These are phyloP conservation scores for Neolamprologus brichardi DNA, from an alignment of 2,113 vertebrate genomes.

Conservation along the genomic window DNA sequence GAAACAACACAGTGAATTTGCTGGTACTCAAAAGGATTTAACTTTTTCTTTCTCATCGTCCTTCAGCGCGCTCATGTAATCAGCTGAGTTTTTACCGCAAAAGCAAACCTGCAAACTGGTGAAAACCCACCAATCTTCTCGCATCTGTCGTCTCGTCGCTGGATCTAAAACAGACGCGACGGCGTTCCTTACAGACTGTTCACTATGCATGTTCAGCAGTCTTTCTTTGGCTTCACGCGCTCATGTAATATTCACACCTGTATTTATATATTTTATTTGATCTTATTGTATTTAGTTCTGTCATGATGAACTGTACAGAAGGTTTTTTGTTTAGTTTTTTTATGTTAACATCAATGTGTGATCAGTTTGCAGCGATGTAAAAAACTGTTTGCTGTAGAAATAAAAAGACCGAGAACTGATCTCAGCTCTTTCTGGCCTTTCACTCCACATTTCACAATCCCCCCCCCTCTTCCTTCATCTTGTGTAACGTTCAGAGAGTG, in stretches of 20 bases:
- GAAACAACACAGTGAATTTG: not conserved
- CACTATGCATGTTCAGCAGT: constrained; percentile 78
- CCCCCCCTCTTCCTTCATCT: not conserved
- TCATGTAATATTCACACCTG: constrained; percentile 85
- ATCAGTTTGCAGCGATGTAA: constrained; percentile 90
- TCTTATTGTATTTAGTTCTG: constrained; percentile 66
- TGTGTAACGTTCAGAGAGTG: not conserved
- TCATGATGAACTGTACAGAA: constrained; percentile 88
- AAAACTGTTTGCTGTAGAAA: constrained; percentile 88
- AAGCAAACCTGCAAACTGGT: constrained; percentile 59
- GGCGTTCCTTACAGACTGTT: constrained; percentile 72
- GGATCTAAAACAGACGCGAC: not conserved
- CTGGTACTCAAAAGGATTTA: constrained; percentile 27
- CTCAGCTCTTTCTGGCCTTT: not conserved
- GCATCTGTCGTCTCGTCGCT: constrained; percentile 40
- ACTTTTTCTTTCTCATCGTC: constrained; percentile 1
- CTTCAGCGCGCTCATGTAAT: constrained; percentile 46
- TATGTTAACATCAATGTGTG: constrained; percentile 87
- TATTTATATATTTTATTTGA: constrained; percentile 88
- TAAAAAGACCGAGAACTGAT: constrained; percentile 70
- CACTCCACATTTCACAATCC: not conserved
- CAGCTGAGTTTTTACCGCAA: constrained; percentile 57
- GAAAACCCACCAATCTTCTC: constrained; percentile 25
- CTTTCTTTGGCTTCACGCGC: constrained; percentile 64
- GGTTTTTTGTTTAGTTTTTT: constrained; percentile 11